Conservation (phyloP, 2,113 vertebrate genomes). For the Oreotrochilus melanogaster region DNA sequence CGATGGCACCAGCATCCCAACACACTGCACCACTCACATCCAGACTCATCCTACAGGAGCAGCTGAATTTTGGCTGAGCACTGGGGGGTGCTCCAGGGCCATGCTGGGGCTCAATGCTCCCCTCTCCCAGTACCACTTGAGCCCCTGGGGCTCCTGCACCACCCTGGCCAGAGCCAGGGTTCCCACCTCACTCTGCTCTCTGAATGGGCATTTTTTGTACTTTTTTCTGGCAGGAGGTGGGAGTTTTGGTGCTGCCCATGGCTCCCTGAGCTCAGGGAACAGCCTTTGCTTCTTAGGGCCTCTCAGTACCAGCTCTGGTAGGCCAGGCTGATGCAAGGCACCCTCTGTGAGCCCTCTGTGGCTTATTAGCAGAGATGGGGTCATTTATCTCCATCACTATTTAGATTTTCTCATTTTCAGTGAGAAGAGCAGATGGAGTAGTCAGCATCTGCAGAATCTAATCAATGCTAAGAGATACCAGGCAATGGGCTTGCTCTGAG, state of each 20-base stretch:
- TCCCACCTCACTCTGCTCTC: neutral
- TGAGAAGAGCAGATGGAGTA: neutral
- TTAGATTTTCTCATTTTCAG: neutral
- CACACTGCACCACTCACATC: rapidly evolving
- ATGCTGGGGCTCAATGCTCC: rapidly evolving
- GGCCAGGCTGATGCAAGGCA: rapidly evolving
- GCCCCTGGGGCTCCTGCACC: rapidly evolving
- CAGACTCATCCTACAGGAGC: rapidly evolving
- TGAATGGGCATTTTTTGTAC: no score
- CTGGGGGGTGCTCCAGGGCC: rapidly evolving
- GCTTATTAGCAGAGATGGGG: rapidly evolving
- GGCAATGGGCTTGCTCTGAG: neutral
- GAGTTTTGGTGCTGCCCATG: no score
- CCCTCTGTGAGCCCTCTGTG: rapidly evolving
- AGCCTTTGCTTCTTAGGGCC: neutral
- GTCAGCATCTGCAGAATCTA: neutral
- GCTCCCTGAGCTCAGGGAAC: neutral
- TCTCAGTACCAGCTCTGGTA: rapidly evolving
- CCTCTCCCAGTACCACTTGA: rapidly evolving
- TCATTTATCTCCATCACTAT: neutral
- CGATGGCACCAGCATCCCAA: neutral
- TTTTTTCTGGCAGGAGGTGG: no score
- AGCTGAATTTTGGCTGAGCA: neutral
- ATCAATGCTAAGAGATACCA: conserved; percentile 2
- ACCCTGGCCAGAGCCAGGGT: no score